Conservation (phyloP, 1,140 invertebrate species). For the Microplitis demolitor region DNA sequence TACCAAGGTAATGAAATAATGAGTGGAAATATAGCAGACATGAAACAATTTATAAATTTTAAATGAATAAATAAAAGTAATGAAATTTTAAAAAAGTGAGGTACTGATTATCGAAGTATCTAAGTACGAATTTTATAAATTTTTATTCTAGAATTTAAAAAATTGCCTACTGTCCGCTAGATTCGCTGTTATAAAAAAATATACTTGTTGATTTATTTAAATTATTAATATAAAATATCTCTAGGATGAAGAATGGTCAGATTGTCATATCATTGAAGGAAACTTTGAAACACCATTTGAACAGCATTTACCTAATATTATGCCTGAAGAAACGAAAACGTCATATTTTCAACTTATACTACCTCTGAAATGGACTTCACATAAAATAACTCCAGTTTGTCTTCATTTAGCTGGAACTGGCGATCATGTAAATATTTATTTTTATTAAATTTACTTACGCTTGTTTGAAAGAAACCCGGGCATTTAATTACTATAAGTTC, state of each 20-base stretch:
- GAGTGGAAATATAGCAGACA: not conserved
- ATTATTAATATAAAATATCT: too few relatives aligned
- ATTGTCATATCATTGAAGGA: conserved; percentile 83
- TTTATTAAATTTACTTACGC: conserved; percentile 22
- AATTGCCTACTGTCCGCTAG: too few relatives aligned
- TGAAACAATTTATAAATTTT: too few relatives aligned
- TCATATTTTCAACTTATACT: conserved; percentile 86
- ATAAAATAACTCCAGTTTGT: conserved; percentile 81
- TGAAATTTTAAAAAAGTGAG: too few relatives aligned
- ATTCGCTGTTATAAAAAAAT: too few relatives aligned
- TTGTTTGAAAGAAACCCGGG: too few relatives aligned
- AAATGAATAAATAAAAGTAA: too few relatives aligned
- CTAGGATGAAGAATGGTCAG: conserved; percentile 77
- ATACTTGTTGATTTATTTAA: too few relatives aligned
- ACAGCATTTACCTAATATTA: conserved; percentile 80
- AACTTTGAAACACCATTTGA: conserved; percentile 88
- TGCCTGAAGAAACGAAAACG: conserved; percentile 81
- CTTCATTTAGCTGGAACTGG: conserved; percentile 97
- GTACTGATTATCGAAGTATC: too few relatives aligned
- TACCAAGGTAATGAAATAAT: conserved; percentile 72
- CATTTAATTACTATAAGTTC: not conserved
- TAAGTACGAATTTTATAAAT: too few relatives aligned
- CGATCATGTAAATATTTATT: conserved; percentile 82
- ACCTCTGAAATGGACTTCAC: conserved; percentile 77
- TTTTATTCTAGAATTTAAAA: too few relatives aligned